phyloP scores from a whole-genome alignment of 2,888 invertebrate genomes.

The Troilus luridus region DNA sequence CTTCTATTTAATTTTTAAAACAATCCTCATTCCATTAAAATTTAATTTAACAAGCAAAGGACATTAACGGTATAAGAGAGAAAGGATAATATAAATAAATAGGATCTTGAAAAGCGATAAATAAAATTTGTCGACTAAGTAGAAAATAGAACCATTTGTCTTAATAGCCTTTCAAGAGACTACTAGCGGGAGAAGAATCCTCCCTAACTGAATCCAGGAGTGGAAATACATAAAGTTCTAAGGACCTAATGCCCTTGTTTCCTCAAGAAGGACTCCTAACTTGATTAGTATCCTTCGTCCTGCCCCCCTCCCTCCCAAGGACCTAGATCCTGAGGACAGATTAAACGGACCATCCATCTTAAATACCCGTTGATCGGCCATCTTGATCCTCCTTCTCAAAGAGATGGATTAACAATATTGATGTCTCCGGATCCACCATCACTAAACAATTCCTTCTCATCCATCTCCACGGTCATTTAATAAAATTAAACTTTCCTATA shows the following conservation, averaged over 20 bases:
- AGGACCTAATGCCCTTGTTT: background rate
- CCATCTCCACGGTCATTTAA: background rate
- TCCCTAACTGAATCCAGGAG: background rate
- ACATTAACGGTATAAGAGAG: background rate
- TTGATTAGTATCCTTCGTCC: background rate
- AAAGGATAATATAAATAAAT: background rate
- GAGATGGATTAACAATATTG: background rate
- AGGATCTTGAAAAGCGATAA: background rate
- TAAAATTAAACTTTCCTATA: background rate
- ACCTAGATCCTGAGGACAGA: background rate
- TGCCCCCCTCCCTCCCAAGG: background rate
- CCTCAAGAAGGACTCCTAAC: background rate
- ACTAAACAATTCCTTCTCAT: background rate
- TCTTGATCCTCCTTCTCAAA: background rate
- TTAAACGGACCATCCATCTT: constrained; percentile 4
- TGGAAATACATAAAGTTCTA: background rate
- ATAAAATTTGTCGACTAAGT: background rate
- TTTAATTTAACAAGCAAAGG: background rate
- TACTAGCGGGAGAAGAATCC: background rate
- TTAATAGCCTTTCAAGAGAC: background rate
- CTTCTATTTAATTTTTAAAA: background rate
- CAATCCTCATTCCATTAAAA: background rate
- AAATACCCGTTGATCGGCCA: background rate
- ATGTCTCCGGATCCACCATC: background rate
- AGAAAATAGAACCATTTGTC: background rate